These are phyloP conservation scores for Cottoperca gobio DNA, from an alignment of 2,797 vertebrate genomes.

Conservation along the genomic window DNA sequence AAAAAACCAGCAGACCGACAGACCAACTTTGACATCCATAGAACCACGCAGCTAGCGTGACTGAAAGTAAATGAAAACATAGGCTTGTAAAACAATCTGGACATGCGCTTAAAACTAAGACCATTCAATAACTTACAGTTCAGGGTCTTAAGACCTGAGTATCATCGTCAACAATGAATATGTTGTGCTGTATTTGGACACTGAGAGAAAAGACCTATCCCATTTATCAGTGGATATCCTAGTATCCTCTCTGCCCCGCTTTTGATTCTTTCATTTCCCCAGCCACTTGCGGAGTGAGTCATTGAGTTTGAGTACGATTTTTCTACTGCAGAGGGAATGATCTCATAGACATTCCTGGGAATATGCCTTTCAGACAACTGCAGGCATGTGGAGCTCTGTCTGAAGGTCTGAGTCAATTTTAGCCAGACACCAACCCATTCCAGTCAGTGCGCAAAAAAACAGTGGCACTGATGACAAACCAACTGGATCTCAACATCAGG, in stretches of 20 bases:
- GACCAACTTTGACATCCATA: too few relatives aligned
- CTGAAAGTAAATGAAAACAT: slow-evolving; percentile 11
- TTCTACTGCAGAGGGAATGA: slow-evolving; percentile 56
- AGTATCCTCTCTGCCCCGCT: slow-evolving; percentile 43
- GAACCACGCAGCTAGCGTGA: not conserved
- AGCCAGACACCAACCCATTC: slow-evolving; percentile 46
- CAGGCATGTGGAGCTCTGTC: slow-evolving; percentile 52
- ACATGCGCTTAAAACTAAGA: slow-evolving; percentile 4
- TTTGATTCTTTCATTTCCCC: slow-evolving; percentile 56
- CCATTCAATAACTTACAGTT: slow-evolving; percentile 17
- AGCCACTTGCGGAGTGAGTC: slow-evolving; percentile 59
- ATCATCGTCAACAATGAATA: slow-evolving; percentile 14
- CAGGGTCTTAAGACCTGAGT: slow-evolving; percentile 12
- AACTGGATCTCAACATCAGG: slow-evolving; percentile 6
- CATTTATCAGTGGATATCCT: slow-evolving; percentile 50
- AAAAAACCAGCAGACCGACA: too few relatives aligned
- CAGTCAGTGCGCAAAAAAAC: slow-evolving; percentile 5
- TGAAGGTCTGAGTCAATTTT: slow-evolving; percentile 65
- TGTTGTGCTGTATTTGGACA: slow-evolving; percentile 24
- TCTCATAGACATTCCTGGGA: slow-evolving; percentile 72
- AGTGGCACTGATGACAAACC: slow-evolving; percentile 38
- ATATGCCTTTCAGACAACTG: slow-evolving; percentile 53
- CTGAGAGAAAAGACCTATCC: slow-evolving; percentile 33
- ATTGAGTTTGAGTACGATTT: slow-evolving; percentile 28
- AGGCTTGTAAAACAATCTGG: slow-evolving; percentile 18